Conservation (phyloP, 1,140 invertebrate species). For the Camponotus floridanus region DNA sequence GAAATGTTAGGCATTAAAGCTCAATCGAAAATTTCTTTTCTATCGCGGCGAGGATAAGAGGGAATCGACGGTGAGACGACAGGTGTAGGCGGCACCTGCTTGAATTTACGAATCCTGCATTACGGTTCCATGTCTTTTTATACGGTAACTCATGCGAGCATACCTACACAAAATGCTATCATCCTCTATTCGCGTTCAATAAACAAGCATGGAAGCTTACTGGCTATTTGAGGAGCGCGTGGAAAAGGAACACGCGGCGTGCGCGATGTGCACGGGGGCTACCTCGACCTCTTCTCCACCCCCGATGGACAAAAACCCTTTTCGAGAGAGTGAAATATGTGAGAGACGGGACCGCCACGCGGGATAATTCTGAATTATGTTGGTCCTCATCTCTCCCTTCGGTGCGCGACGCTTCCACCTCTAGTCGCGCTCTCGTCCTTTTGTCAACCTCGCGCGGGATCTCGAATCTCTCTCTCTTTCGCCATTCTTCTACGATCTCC, state of each 20-base stretch:
- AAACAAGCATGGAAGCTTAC: conserved; percentile 24
- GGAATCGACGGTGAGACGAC: conserved; percentile 56
- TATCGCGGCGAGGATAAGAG: neutral
- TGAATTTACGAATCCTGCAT: conserved; percentile 71
- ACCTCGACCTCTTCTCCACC: conserved; percentile 70
- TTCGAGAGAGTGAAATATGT: conserved; percentile 81
- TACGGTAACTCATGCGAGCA: conserved; percentile 7
- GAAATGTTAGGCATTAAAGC: neutral
- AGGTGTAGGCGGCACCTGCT: conserved; percentile 79
- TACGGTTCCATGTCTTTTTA: conserved; percentile 57
- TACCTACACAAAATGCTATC: neutral
- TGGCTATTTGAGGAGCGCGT: conserved; percentile 59
- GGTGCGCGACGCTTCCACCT: conserved; percentile 66
- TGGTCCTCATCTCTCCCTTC: conserved; percentile 79
- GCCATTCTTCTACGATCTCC: conserved; percentile 61
- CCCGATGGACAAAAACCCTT: conserved; percentile 75
- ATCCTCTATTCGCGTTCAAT: neutral
- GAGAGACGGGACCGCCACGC: conserved; percentile 79
- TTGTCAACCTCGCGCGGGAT: conserved; percentile 74
- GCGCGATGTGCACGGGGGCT: conserved; percentile 40
- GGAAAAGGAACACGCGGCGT: conserved; percentile 53
- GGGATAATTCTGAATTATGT: conserved; percentile 85
- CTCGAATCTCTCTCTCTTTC: conserved; percentile 21
- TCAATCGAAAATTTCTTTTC: conserved; percentile 15
- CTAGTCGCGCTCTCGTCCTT: conserved; percentile 69